Evolutionary conservation across 35 echinoderm and acorn worm species (phyloP).

Genomic region (Apostichopus japonicus): DNA sequence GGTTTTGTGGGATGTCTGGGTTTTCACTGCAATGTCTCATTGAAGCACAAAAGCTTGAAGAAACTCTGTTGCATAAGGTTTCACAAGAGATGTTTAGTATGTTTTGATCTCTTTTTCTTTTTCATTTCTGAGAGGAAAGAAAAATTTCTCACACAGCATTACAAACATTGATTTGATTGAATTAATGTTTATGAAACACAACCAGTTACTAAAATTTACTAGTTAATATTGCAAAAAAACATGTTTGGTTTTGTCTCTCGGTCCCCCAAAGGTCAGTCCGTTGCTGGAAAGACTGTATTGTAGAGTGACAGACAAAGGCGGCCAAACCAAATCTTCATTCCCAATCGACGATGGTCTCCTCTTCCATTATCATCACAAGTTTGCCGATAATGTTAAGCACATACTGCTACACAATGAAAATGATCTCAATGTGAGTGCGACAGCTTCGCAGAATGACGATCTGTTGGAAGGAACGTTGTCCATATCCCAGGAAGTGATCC

Average conservation of each 20-base stretch:
- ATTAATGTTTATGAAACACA: no score
- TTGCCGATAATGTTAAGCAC: constrained; percentile 25
- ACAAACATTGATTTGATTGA: no score
- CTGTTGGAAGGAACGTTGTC: background rate
- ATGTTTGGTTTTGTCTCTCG: no score
- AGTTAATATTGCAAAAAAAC: no score
- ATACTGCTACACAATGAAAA: constrained; percentile 16
- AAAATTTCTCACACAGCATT: no score
- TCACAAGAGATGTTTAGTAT: no score
- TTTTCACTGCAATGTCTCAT: no score
- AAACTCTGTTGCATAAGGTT: no score
- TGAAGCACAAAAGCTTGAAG: no score
- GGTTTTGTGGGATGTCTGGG: no score
- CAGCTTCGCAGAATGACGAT: background rate
- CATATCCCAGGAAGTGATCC: background rate
- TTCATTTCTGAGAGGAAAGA: no score
- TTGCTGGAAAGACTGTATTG: background rate
- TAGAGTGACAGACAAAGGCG: background rate
- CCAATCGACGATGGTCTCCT: background rate
- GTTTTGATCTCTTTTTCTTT: background rate
- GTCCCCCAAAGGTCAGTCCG: constrained; percentile 10
- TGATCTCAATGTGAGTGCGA: background rate
- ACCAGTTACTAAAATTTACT: no score
- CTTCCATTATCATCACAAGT: background rate
- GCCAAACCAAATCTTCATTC: background rate